Evolutionary conservation across 2,888 invertebrate species (phyloP), one percentile per base, ranked within the genome.

Genomic region (Athalia circularis): DNA sequence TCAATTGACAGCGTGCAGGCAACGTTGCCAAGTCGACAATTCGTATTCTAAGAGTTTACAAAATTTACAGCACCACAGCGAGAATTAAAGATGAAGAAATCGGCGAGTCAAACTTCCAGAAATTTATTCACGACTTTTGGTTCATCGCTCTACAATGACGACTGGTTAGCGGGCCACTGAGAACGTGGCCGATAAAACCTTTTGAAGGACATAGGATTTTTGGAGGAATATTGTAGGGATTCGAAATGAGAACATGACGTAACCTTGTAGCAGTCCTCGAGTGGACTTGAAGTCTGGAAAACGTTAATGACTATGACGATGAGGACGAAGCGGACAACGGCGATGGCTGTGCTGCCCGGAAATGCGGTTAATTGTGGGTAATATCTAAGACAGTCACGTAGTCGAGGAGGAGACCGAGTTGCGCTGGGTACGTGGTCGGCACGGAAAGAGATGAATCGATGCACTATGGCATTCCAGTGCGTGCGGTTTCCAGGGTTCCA

Each of bases 1-100:
- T 86, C 89, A 90, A 90, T 90, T 90, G 89, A 88, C 87, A 86
- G 45, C 9, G 48, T 8, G 8, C 43, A 43, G 72, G 85, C 87
- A 84, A 87, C 87, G 88, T 87, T 87, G 86, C 84, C 84, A 82
- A 81, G 84, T 82, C 81, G 11, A 15, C 62, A 8, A 11, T 62
- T 6, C 62, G 29, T 29, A 62, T 13, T n/a, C 8, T 54, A n/a
- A 54, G 13, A 29, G 15, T 62, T 29, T 4, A 5, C 3, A 29
- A 29, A 29, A 29, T 29, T 29, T 29, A 29, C 29, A 29, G 29
- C 0, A 29, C 29, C 29, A 0, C 0, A 29, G 29, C 29, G 29
- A 29, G 29, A 29, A 29, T 29, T 29, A 29, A 29, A 29, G 29
- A 29, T 29, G 29, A 29, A 29, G 29, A 29, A 0, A 29, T 29